These are phyloP conservation scores for Drosophila anomalata DNA, from an alignment of 2,888 invertebrate species.

Conservation along the genomic window DNA sequence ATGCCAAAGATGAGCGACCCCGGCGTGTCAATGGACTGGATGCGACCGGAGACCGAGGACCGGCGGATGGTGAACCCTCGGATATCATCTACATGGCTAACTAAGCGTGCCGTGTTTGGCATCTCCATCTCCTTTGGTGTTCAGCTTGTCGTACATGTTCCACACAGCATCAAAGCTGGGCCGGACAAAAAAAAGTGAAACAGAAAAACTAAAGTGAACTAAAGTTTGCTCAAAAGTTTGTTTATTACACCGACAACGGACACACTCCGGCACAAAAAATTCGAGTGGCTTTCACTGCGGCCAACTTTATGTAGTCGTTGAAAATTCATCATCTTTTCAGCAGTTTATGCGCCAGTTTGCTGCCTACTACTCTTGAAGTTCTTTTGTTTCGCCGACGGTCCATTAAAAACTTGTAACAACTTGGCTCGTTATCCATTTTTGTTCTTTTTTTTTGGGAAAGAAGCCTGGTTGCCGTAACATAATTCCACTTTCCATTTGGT, in stretches of 20 bases:
- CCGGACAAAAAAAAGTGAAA: slow-evolving; percentile 9
- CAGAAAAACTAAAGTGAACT: slow-evolving; percentile 69
- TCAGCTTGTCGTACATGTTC: slow-evolving; percentile 73
- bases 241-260: slow-evolving; percentile 76
- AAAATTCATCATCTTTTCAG: slow-evolving; percentile 80
- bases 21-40: slow-evolving; percentile 74
- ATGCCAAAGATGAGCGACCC: slow-evolving; percentile 78
- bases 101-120: slow-evolving; percentile 79
- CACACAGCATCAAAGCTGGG: slow-evolving; percentile 46
- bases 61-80: slow-evolving; percentile 14
- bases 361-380: slow-evolving; percentile 63
- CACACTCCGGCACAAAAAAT: slow-evolving; percentile 38
- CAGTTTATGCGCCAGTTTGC: slow-evolving; percentile 74
- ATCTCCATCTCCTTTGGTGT: slow-evolving; percentile 60
- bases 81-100: slow-evolving; percentile 78
- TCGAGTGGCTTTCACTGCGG: slow-evolving; percentile 43
- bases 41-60: slow-evolving; percentile 11
- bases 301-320: slow-evolving; percentile 62
- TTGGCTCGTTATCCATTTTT: slow-evolving; percentile 67
- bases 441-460: slow-evolving; percentile 31
- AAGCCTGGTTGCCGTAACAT: slow-evolving; percentile 29
- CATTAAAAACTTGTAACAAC: slow-evolving; percentile 83
- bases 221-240: slow-evolving; percentile 81
- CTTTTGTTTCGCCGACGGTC: slow-evolving; percentile 59
- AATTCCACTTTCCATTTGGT: slow-evolving; percentile 72